phyloP scores from a whole-genome alignment of 2,113 vertebrate genomes.

The Serranochromis macrocephalus region DNA sequence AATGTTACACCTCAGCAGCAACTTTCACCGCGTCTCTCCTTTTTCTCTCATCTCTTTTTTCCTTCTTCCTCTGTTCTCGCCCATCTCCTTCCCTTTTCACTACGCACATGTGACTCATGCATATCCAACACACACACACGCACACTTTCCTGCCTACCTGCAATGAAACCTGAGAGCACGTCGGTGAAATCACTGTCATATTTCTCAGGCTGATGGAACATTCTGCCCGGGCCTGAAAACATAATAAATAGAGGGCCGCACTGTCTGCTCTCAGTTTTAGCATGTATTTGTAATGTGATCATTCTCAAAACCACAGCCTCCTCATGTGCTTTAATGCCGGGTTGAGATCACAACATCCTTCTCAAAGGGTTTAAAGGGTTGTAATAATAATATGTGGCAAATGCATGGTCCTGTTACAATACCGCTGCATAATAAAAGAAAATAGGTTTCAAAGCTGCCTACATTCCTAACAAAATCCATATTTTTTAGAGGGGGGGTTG shows the following conservation, averaged over 20 bases:
- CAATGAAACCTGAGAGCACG: slow-evolving; percentile 30
- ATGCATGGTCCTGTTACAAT: neutral
- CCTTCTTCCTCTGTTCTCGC: neutral
- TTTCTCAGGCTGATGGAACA: slow-evolving; percentile 57
- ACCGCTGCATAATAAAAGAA: neutral
- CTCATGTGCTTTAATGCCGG: neutral
- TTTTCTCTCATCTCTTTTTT: neutral
- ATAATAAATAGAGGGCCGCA: slow-evolving; percentile 46
- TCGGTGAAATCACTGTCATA: slow-evolving; percentile 44
- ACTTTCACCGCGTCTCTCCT: slow-evolving; percentile 30
- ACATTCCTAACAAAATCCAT: neutral
- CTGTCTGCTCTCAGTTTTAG: slow-evolving; percentile 57
- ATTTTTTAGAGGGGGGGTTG: neutral
- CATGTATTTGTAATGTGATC: slow-evolving; percentile 56
- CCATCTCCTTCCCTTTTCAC: neutral
- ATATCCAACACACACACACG: neutral
- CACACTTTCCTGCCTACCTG: neutral
- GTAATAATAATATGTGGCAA: neutral
- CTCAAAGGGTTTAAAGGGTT: neutral
- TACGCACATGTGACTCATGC: neutral
- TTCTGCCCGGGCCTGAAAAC: slow-evolving; percentile 48
- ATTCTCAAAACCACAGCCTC: slow-evolving; percentile 25
- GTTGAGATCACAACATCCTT: neutral
- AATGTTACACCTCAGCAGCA: slow-evolving; percentile 62
- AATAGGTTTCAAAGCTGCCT: neutral